These are phyloP conservation scores for Ariolimax columbianus DNA, from an alignment of 2,888 invertebrate genomes.

Conservation along the genomic window DNA sequence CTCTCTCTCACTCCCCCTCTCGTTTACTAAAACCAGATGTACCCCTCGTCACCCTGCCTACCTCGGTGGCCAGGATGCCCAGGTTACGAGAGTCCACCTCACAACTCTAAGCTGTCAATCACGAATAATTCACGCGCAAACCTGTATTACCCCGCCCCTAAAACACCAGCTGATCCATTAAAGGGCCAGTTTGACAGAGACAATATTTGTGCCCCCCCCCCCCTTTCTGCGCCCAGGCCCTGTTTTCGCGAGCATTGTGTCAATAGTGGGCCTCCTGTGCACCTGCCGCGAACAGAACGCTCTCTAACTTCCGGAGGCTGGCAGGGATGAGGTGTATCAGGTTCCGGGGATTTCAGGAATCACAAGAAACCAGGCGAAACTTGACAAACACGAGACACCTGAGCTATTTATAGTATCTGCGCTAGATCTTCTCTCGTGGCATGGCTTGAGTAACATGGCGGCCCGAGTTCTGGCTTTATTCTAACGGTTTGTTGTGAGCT, in stretches of 20 bases:
- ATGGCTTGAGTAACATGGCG: no score
- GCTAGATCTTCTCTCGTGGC: background rate
- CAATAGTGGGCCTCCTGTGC: constrained; percentile 43
- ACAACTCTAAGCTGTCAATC: constrained; percentile 19
- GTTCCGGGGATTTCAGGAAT: constrained; percentile 37
- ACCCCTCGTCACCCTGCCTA: no score
- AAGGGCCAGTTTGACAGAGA: background rate
- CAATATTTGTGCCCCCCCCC: background rate
- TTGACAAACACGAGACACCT: background rate
- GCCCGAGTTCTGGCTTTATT: no score
- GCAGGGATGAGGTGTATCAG: constrained; percentile 37
- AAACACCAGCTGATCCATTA: constrained; percentile 9
- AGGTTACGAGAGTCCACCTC: background rate
- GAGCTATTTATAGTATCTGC: background rate
- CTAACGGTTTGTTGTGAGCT: no score
- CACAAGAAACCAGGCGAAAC: constrained; percentile 32
- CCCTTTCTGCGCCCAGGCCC: background rate
- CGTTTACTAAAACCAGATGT: no score
- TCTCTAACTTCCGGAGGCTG: constrained; percentile 34
- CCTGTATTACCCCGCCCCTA: background rate
- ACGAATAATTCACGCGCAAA: constrained; percentile 1
- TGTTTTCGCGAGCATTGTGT: constrained; percentile 42
- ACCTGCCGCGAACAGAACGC: constrained; percentile 39
- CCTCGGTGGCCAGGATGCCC: background rate
- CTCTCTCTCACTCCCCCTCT: no score